These are phyloP conservation scores for Syncerus caffer DNA, from an alignment of 2,797 vertebrate species.

Conservation along the genomic window DNA sequence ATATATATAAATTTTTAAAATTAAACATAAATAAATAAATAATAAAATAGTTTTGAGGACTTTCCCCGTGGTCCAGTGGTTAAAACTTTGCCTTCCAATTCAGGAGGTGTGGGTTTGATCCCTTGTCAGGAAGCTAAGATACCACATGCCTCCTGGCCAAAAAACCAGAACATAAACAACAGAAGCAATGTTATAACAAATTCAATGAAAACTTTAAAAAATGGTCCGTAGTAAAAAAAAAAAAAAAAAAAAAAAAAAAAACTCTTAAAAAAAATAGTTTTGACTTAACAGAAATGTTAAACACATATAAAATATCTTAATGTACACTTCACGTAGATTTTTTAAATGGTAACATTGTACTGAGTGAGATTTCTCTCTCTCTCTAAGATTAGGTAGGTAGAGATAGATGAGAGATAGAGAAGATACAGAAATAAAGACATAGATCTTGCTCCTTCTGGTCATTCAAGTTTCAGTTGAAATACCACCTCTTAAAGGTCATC, in stretches of 20 bases:
- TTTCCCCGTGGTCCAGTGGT: not conserved
- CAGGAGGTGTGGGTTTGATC: not conserved
- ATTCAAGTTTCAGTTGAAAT: not conserved
- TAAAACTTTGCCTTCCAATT: not conserved
- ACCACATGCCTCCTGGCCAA: not conserved
- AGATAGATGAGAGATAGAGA: not conserved
- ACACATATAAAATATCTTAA: not conserved
- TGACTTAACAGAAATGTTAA: not conserved
- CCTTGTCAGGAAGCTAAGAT: not conserved
- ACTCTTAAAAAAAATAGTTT: not conserved
- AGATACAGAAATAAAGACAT: not conserved
- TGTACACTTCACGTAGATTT: not conserved
- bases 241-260: not conserved
- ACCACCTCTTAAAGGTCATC: not conserved
- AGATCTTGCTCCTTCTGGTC: not conserved
- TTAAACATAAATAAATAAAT: not conserved
- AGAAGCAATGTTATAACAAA: not conserved
- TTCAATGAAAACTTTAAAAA: not conserved
- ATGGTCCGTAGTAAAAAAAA: not conserved
- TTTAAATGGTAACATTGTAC: not conserved
- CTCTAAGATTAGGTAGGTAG: not conserved
- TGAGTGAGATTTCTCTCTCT: not conserved
- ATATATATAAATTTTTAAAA: rapidly evolving
- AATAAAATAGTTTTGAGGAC: not conserved
- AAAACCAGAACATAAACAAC: not conserved